These are phyloP conservation scores for Mirounga angustirostris DNA, from an alignment of 2,113 vertebrate genomes.

Conservation along the genomic window DNA sequence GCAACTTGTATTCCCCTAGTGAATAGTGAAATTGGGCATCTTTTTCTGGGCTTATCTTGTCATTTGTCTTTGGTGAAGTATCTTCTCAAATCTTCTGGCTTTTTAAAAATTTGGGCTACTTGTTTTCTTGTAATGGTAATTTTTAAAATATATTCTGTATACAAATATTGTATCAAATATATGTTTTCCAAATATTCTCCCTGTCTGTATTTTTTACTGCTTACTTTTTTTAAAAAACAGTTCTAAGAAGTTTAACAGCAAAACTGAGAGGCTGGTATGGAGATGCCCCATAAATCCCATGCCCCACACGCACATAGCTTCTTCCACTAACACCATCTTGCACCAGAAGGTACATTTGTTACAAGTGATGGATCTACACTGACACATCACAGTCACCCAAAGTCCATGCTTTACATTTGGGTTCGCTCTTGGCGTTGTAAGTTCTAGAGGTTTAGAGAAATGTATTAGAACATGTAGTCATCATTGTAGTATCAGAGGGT, in stretches of 20 bases:
- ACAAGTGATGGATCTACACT: background rate
- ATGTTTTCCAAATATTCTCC: background rate
- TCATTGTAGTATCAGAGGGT: background rate
- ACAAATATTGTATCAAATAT: background rate
- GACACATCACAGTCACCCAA: background rate
- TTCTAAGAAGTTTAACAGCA: background rate
- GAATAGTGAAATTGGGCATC: background rate
- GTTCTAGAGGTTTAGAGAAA: background rate
- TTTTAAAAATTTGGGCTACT: background rate
- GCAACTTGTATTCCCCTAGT: constrained; percentile 21
- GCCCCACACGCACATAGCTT: background rate
- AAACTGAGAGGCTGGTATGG: background rate
- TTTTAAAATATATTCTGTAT: background rate
- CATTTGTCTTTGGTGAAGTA: background rate
- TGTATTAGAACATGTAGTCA: background rate
- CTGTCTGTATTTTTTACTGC: background rate
- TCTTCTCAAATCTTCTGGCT: background rate
- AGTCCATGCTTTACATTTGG: background rate
- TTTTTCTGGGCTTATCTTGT: background rate
- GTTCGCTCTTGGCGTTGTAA: background rate
- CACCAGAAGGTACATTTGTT: background rate
- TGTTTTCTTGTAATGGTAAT: background rate
- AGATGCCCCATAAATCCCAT: background rate
- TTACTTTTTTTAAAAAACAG: background rate
- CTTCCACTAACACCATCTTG: background rate